Evolutionary conservation across 2,113 vertebrate species (phyloP).

Genomic region (Psephotus haematonotus): DNA sequence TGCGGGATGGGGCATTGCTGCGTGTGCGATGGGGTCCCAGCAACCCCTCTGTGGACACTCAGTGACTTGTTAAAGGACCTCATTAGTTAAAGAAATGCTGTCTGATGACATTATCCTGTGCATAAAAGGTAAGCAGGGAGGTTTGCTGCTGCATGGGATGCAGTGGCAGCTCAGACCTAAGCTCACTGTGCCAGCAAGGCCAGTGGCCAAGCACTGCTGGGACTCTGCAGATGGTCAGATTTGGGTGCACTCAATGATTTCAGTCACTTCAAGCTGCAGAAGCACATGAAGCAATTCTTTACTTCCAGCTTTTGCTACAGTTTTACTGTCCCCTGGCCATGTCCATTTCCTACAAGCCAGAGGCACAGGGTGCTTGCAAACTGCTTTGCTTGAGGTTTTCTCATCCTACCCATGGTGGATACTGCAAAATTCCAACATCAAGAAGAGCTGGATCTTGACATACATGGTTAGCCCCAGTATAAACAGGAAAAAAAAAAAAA

Average conservation of each 20-base stretch:
- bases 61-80: background rate
- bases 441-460: background rate
- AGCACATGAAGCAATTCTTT: background rate
- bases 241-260: rapidly evolving
- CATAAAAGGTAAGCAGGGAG: background rate
- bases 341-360: background rate
- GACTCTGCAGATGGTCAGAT: background rate
- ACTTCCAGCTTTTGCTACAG: background rate
- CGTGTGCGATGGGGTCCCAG: rapidly evolving
- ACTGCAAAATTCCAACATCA: background rate
- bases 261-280: background rate
- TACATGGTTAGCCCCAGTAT: background rate
- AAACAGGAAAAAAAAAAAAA: background rate
- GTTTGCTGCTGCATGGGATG: background rate
- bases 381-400: background rate
- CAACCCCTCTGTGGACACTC: background rate
- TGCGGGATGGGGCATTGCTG: rapidly evolving
- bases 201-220: rapidly evolving
- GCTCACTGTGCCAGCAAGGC: background rate
- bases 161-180: background rate
- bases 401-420: no score
- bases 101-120: background rate
- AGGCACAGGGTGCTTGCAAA: background rate
- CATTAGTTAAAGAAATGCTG: background rate
- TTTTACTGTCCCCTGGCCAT: background rate